Evolutionary conservation across 2,888 invertebrate species (phyloP).

Genomic region (Ceriagrion tenellum): DNA sequence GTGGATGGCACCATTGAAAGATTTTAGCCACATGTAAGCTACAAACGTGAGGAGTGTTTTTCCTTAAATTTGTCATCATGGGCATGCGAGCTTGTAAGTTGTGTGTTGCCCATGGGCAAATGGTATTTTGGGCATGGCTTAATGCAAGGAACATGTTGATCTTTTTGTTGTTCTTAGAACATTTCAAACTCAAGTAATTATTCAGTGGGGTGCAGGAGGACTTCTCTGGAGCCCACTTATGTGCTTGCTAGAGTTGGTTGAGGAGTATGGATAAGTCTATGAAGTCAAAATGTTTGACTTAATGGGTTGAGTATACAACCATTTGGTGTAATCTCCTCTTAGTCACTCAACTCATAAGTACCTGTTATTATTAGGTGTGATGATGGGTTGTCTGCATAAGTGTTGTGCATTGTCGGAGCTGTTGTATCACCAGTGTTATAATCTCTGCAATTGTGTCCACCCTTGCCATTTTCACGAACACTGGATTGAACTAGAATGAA

Average conservation of each 20-base stretch:
- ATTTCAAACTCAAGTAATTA: background rate
- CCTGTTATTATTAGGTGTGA: background rate
- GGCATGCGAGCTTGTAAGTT: background rate
- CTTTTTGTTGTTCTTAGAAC: background rate
- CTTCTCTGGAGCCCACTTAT: background rate
- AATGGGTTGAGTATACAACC: background rate
- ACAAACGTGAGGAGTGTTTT: background rate
- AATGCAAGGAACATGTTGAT: background rate
- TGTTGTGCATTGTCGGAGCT: background rate
- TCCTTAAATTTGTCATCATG: background rate
- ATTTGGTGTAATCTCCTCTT: background rate
- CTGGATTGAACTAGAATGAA: background rate
- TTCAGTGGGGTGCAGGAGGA: background rate
- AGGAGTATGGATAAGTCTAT: background rate
- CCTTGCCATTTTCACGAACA: background rate
- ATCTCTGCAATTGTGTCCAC: background rate
- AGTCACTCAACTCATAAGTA: slow-evolving; percentile 31
- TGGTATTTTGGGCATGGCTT: background rate
- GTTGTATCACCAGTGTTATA: background rate
- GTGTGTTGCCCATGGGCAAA: background rate
- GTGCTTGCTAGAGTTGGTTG: background rate
- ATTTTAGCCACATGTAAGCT: background rate
- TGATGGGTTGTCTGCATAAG: background rate
- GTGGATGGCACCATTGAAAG: background rate
- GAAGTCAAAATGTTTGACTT: background rate